phyloP scores from a whole-genome alignment of 2,113 vertebrate species.

The Oceanites oceanicus region DNA sequence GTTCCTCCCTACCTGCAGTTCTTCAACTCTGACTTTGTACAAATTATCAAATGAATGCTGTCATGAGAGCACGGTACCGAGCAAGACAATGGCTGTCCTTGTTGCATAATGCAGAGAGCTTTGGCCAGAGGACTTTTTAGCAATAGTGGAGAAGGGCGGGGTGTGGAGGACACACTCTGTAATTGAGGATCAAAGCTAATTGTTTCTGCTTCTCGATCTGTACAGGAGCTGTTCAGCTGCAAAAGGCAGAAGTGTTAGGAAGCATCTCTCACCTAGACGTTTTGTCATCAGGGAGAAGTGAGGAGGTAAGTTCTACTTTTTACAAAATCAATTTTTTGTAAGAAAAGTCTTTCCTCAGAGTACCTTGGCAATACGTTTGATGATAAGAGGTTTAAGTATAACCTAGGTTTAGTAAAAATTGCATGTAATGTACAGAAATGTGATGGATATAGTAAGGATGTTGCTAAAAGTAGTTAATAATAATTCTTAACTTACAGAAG shows the following conservation, averaged over 20 bases:
- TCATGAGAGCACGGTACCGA: accelerated
- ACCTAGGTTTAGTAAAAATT: not conserved
- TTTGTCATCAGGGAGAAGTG: not conserved
- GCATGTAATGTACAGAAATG: not conserved
- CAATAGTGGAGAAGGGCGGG: not conserved
- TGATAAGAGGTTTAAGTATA: not conserved
- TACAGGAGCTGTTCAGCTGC: not conserved
- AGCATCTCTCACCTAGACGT: not conserved
- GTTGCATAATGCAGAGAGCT: not conserved
- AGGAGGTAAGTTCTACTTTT: slow-evolving; percentile 7
- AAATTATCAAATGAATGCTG: not conserved
- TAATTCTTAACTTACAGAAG: not conserved
- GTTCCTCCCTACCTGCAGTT: not conserved
- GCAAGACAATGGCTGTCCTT: not conserved
- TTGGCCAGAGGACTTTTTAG: not conserved
- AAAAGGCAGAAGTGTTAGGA: not conserved
- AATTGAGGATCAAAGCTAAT: slow-evolving; percentile 37
- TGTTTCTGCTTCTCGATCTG: not conserved
- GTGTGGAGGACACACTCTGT: not conserved
- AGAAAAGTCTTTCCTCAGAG: not conserved
- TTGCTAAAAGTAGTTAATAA: not conserved
- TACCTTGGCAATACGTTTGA: not conserved
- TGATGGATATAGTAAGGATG: not conserved
- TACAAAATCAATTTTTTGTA: accelerated
- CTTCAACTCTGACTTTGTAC: not conserved